Evolutionary conservation across 2,888 invertebrate species (phyloP).

Genomic region (Platypus cylindrus): DNA sequence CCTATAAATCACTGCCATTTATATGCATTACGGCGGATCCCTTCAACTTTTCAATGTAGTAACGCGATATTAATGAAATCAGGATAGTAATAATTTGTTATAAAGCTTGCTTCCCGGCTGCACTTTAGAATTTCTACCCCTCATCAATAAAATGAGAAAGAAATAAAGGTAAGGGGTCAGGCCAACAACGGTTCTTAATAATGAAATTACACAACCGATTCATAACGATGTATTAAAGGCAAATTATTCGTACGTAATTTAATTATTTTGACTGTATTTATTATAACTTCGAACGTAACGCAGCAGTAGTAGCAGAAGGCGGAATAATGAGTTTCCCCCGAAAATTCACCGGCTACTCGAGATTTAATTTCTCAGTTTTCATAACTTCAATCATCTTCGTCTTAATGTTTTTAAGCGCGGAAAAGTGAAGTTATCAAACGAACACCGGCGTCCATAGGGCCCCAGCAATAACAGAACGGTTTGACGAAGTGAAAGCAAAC

Average conservation of each 20-base stretch:
- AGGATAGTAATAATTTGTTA: constrained; percentile 12
- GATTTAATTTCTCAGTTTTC: constrained; percentile 1
- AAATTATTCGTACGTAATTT: constrained; percentile 36
- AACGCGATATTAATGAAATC: constrained; percentile 11
- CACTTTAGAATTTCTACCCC: constrained; percentile 4
- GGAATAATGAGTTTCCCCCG: background rate
- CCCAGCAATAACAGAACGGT: constrained; percentile 9
- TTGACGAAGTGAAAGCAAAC: constrained; percentile 11
- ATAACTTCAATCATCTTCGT: constrained; percentile 24
- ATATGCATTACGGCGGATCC: constrained; percentile 5
- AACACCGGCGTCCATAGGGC: constrained; percentile 29
- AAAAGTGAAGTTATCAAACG: constrained; percentile 38
- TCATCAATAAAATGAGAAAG: constrained; percentile 11
- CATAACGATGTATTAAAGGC: constrained; percentile 34
- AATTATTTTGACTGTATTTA: constrained; percentile 36
- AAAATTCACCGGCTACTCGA: background rate
- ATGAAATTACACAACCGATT: constrained; percentile 28
- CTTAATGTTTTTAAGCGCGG: constrained; percentile 34
- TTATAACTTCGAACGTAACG: constrained; percentile 29
- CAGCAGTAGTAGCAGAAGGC: background rate
- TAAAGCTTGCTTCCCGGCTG: constrained; percentile 12
- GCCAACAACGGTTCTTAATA: constrained; percentile 16
- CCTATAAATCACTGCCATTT: no score
- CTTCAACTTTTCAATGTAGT: constrained; percentile 7
- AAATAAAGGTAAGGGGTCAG: constrained; percentile 7